Evolutionary conservation across 2,888 invertebrate genomes (phyloP).

Genomic region (Drosophila siamana): DNA sequence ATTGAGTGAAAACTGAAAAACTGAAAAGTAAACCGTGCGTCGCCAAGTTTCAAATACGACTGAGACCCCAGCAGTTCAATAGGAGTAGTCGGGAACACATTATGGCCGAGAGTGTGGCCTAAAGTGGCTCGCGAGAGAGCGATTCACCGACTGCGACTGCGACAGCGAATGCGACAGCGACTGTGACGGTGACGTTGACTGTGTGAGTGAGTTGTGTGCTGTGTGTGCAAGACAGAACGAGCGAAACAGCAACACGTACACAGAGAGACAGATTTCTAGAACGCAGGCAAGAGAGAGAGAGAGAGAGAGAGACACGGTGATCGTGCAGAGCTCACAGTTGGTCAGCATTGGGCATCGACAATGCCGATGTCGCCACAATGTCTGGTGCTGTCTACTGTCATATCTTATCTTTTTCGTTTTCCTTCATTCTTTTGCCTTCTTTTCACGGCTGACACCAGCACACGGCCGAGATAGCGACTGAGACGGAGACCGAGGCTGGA

Average conservation of each 20-base stretch:
- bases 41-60: constrained; percentile 80
- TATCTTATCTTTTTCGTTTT: constrained; percentile 81
- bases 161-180: background rate
- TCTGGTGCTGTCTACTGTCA: constrained; percentile 82
- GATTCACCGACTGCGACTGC: background rate
- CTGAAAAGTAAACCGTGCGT: constrained; percentile 67
- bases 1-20: constrained; percentile 24
- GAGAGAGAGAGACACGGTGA: constrained; percentile 25
- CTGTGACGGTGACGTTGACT: background rate
- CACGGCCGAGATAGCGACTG: constrained; percentile 9
- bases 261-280: constrained; percentile 7
- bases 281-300: constrained; percentile 6
- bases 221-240: constrained; percentile 4
- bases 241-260: constrained; percentile 5
- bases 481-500: constrained; percentile 28
- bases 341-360: constrained; percentile 58
- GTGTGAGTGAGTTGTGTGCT: background rate
- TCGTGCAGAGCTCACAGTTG: constrained; percentile 44
- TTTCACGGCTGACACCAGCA: constrained; percentile 20
- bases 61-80: constrained; percentile 62
- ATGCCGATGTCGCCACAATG: constrained; percentile 83
- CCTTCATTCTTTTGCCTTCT: constrained; percentile 30
- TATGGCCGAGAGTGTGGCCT: constrained; percentile 64
- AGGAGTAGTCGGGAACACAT: constrained; percentile 65
- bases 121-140: constrained; percentile 35